phyloP scores from a whole-genome alignment of 2,888 invertebrate genomes.

The Spisula solida region DNA sequence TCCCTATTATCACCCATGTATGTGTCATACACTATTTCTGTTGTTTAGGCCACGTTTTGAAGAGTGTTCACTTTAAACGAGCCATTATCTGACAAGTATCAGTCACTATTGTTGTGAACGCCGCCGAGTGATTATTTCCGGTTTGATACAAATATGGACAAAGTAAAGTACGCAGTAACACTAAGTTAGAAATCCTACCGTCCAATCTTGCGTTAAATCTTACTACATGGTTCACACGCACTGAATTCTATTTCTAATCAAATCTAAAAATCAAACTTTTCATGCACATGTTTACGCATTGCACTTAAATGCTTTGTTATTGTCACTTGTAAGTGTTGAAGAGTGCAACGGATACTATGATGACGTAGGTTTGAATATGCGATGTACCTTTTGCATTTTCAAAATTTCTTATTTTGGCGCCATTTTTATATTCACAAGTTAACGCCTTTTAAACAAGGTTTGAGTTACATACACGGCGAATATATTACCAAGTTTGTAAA shows the following conservation, averaged over 20 bases:
- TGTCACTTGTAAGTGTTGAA: background rate
- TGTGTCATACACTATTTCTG: constrained; percentile 2
- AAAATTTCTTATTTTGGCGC: too few relatives aligned
- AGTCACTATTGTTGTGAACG: background rate
- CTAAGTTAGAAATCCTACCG: background rate
- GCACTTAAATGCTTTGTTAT: background rate
- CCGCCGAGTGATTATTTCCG: background rate
- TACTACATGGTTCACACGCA: constrained; percentile 1
- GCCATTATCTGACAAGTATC: background rate
- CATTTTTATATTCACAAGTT: too few relatives aligned
- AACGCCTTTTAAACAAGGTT: too few relatives aligned
- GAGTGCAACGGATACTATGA: too few relatives aligned
- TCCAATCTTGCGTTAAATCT: background rate
- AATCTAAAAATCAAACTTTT: background rate
- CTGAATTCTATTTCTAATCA: background rate
- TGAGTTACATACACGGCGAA: too few relatives aligned
- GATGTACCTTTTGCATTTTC: too few relatives aligned
- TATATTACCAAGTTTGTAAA: too few relatives aligned
- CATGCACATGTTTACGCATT: background rate
- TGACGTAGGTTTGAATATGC: too few relatives aligned
- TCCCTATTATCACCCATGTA: background rate
- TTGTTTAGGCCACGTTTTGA: background rate
- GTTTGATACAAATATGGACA: background rate
- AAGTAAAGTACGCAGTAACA: background rate
- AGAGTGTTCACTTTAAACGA: background rate